These are phyloP conservation scores for Sipha maydis DNA, from an alignment of 2,888 invertebrate genomes.

Conservation along the genomic window DNA sequence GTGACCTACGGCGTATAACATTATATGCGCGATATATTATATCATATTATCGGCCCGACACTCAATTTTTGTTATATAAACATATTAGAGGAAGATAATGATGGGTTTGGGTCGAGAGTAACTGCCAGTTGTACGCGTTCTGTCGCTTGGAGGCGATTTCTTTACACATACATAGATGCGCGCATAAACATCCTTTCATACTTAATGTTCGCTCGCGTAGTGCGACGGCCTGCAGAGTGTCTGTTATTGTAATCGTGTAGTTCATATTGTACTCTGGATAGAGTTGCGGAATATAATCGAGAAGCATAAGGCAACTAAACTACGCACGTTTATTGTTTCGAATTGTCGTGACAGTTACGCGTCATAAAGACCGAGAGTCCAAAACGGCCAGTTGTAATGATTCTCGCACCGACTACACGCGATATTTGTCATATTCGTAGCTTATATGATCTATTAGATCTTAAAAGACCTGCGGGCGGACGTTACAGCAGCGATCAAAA, in stretches of 20 bases:
- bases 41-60: background rate
- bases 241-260: background rate
- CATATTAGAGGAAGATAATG: conserved; percentile 11
- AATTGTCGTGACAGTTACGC: too few species aligned
- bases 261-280: too few species aligned
- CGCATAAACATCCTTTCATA: background rate
- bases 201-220: background rate
- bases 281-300: too few species aligned
- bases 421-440: too few species aligned
- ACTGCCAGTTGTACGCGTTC: background rate
- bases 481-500: too few species aligned
- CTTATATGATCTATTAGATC: too few species aligned
- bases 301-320: too few species aligned
- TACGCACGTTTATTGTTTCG: too few species aligned
- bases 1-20: background rate
- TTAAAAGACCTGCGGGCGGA: too few species aligned
- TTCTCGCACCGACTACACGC: too few species aligned
- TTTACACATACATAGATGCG: background rate
- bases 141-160: background rate
- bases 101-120: background rate
- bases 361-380: too few species aligned
- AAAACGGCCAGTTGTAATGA: too few species aligned
- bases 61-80: background rate
- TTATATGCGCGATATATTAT: background rate
- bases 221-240: background rate